Evolutionary conservation across 2,888 invertebrate species (phyloP).

Genomic region (Dicyrtoma fusca): DNA sequence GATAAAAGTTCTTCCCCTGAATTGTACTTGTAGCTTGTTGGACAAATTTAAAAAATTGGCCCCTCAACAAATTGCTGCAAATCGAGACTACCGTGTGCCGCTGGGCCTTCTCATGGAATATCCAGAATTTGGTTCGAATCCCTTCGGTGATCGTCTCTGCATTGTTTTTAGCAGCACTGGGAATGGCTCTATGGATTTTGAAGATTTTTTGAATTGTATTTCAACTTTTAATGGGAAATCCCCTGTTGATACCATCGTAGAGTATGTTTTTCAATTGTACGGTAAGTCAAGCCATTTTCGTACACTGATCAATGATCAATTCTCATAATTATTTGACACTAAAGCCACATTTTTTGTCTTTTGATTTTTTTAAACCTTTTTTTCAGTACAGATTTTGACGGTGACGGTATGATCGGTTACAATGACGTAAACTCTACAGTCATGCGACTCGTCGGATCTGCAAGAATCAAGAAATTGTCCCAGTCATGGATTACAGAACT

Average conservation of each 20-base stretch:
- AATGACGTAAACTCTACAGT: constrained; percentile 21
- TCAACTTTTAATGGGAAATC: constrained; percentile 18
- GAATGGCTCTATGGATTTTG: constrained; percentile 32
- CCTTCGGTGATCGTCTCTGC: constrained; percentile 14
- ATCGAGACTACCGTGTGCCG: constrained; percentile 8
- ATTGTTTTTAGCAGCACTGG: constrained; percentile 24
- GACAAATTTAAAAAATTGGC: constrained; percentile 11
- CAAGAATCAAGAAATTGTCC: constrained; percentile 14
- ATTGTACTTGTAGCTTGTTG: neutral
- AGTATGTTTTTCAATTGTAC: constrained; percentile 27
- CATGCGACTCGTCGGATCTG: constrained; percentile 10
- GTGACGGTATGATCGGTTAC: constrained; percentile 21
- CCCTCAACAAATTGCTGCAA: neutral
- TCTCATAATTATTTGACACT: too few relatives aligned
- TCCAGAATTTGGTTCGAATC: constrained; percentile 23
- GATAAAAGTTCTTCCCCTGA: too few relatives aligned
- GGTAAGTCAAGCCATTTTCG: too few relatives aligned
- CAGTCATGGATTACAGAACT: too few relatives aligned
- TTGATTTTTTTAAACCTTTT: too few relatives aligned
- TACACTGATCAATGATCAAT: too few relatives aligned
- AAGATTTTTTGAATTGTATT: constrained; percentile 20
- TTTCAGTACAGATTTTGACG: constrained; percentile 16
- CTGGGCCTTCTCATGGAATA: constrained; percentile 9
- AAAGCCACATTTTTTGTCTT: too few relatives aligned
- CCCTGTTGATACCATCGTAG: constrained; percentile 19